Evolutionary conservation across 1,140 invertebrate species (phyloP), one percentile per base, ranked within the genome.

Genomic region (Drosophila repleta): DNA sequence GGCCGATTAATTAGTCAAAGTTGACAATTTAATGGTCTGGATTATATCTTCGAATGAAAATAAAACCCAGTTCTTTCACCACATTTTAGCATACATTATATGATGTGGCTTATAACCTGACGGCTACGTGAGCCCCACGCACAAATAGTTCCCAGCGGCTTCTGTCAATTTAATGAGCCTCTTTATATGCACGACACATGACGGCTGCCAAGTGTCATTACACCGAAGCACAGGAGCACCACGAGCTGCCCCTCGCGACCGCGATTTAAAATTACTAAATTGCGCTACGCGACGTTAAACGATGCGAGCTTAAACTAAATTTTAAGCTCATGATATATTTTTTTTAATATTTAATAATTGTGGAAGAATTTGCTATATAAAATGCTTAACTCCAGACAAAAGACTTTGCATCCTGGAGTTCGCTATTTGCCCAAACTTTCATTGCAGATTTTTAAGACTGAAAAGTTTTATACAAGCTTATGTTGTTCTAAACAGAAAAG

Each of bases 101-200:
- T 55, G 21, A 4, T 29, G 32, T 17, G 35, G 18, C 20, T 15
- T 37, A 8, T 10, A 10, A 11, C 13, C 24, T 39, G 35, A 2
- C 13, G 20, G 26, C n/a, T 58, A 71, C 68, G n/a, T 17, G 37
- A 37, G 29, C 51, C 39, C 39, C 37, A 35, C 32, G 53, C 4
- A 15, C 65, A 21, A 43, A 66, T 71, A 71, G 68, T 71, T 71
- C 52, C 62, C 62, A 37, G 8, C 37, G 37, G 68, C 62, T 46
- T 52, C 20, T 35, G 26, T 71, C 62, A 63, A 61, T 83, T 87
- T 88, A 87, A 87, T 87, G 83, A 87, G 83, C 79, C 83, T 76
- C 79, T 87, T 75, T 88, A 87, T 87, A 88, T 87, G 83, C 83
- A 87, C 73, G 79, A 88, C 83, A 87, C 83, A 87, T 43, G 75